A percentile compares a stretch with the other conserved stretches of the same genome.
phyloP scores from a whole-genome alignment of 23 tunicate genomes.

The Ascidia mentula region DNA sequence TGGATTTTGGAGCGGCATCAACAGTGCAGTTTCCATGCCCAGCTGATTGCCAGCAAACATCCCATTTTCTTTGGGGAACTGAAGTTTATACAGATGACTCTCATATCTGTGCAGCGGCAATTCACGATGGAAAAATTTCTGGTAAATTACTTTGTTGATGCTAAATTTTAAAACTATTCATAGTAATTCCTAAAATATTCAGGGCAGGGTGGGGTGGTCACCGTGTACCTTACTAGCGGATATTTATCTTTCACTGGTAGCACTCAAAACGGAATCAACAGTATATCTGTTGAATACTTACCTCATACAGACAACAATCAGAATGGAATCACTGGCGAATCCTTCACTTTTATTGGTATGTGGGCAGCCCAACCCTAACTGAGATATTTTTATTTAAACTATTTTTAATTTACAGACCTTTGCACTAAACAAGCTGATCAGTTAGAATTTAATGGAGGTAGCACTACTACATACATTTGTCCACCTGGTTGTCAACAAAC shows the following conservation, averaged over 20 bases:
- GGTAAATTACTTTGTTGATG: too few species aligned
- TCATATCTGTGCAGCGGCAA: not conserved
- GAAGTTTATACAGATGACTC: not conserved
- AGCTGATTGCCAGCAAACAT: too few species aligned
- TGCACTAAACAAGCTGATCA: not conserved
- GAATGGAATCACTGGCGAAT: too few species aligned
- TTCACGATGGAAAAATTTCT: slow-evolving; percentile 1
- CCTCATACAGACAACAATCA: too few species aligned
- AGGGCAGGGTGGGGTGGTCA: not conserved
- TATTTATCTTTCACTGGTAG: not conserved
- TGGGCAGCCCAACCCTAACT: too few species aligned
- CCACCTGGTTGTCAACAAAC: not conserved
- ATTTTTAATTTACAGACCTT: not conserved
- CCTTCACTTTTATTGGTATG: not conserved
- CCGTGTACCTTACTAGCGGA: not conserved
- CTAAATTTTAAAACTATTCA: too few species aligned
- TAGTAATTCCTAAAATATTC: too few species aligned
- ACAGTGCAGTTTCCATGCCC: too few species aligned
- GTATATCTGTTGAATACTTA: not conserved
- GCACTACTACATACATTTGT: not conserved
- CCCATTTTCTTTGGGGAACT: not conserved
- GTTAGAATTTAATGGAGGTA: not conserved
- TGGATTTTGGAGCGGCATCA: too few species aligned
- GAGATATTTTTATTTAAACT: too few species aligned
- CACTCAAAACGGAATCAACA: not conserved